These are phyloP conservation scores for Xiphophorus maculatus DNA, from an alignment of 2,113 vertebrate genomes.

Conservation along the genomic window DNA sequence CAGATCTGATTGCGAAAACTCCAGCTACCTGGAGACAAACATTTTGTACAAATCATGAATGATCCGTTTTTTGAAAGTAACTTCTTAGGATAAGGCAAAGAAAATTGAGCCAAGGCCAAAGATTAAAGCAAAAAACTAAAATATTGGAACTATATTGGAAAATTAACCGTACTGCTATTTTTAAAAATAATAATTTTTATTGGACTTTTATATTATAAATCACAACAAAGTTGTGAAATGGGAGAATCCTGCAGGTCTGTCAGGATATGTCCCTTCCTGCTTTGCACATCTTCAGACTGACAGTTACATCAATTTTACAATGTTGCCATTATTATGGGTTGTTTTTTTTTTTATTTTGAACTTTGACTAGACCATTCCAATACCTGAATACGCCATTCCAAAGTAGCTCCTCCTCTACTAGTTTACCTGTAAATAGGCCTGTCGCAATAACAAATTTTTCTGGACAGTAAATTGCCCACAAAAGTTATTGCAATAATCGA, in stretches of 20 bases:
- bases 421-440: neutral
- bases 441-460: too few relatives aligned
- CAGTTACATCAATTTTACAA: neutral
- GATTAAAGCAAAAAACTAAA: slow-evolving; percentile 18
- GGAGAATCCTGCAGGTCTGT: neutral
- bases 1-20: slow-evolving; percentile 50
- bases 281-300: neutral
- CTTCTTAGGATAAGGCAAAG: neutral
- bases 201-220: neutral
- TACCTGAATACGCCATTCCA: neutral
- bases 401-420: neutral
- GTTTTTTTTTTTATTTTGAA: neutral
- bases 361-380: neutral
- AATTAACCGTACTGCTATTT: neutral
- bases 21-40: slow-evolving; percentile 26
- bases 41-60: slow-evolving; percentile 18
- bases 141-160: slow-evolving; percentile 14
- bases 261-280: too few relatives aligned
- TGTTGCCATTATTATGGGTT: too few relatives aligned
- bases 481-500: too few relatives aligned
- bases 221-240: neutral
- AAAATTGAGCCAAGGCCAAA: slow-evolving; percentile 3
- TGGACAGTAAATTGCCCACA: too few relatives aligned
- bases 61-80: slow-evolving; percentile 14
- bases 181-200: neutral